Base-by-base conservation (phyloP, 2,113 vertebrate species). In the Rhinoderma darwinii region DNA sequence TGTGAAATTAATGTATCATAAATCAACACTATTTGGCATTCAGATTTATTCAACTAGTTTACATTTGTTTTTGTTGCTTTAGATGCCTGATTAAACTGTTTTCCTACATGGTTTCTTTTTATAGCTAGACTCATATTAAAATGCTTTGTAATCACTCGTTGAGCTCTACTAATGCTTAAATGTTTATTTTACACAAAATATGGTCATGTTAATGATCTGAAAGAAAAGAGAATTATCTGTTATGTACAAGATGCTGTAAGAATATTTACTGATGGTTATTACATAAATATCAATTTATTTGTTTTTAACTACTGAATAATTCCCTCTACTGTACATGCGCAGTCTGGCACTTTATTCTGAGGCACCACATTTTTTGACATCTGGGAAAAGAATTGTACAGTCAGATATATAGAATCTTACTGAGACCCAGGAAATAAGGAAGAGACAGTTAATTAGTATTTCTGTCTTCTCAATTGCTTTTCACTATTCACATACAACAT, bases 51-150 rank as follows among this genome's bases (percentile, higher is more conserved):
- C 68, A 22, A 73, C 35, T 73, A 41, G 25, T 84, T 72, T 84
- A 84, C 66, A 84, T 84, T n/a, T 84, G 68, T 84, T 44, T 73
- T 72, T 84, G 66, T 84, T 84, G 47, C 66, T 84, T 72, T 73
- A 84, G 68, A 84, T 84, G 66, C 82, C 47, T 84, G 82, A 84
- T 84, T 84, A 84, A 84, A 84, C 82, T 84, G 82, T 73, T 84
- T 84, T 84, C 82, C 66, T 43, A 82, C 59, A 44, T 18, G 14
- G 25, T 20, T 82, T 68, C 56, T 82, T 73, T 84, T 84, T 73
- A 39, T 84, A 73, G 66, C 43, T 72, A 51, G 30, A 50, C 25
- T 84, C 54, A n/a, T 72, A 56, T 37, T 73, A 20, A 39, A 84
- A 84, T 73, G 66, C 66, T 72, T 84, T 84, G 59, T 66, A 82